These are phyloP conservation scores for Dascillus cervinus DNA, from an alignment of 2,888 invertebrate species.

Conservation along the genomic window DNA sequence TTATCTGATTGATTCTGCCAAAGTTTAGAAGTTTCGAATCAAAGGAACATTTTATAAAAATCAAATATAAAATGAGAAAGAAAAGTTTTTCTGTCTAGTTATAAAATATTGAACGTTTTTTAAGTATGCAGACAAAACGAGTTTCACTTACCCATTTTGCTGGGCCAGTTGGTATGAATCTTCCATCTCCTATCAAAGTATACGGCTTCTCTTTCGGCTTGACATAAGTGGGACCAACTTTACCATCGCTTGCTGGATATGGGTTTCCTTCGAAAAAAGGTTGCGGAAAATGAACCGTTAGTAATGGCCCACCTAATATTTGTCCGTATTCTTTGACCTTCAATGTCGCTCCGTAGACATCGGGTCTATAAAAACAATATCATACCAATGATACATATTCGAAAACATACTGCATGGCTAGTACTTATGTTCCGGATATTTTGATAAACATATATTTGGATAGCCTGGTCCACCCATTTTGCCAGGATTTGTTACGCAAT, in stretches of 20 bases:
- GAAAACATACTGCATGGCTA: constrained; percentile 4
- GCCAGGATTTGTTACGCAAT: constrained; percentile 35
- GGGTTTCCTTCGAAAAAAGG: constrained; percentile 41
- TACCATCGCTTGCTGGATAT: constrained; percentile 28
- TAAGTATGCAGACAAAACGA: no score
- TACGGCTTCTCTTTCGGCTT: constrained; percentile 9
- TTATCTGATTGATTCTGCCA: no score
- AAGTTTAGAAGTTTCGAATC: no score
- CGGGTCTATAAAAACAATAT: constrained; percentile 20
- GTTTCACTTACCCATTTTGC: constrained; percentile 32
- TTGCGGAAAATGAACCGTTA: constrained; percentile 26
- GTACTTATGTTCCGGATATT: constrained; percentile 41
- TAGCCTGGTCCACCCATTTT: constrained; percentile 49
- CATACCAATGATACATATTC: constrained; percentile 3
- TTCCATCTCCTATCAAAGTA: constrained; percentile 15
- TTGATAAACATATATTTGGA: constrained; percentile 43
- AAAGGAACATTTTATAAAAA: no score
- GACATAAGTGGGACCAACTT: constrained; percentile 25
- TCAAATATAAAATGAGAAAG: no score
- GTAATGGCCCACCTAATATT: constrained; percentile 27
- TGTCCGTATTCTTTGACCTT: constrained; percentile 27
- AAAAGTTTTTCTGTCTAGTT: no score
- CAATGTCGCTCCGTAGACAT: constrained; percentile 25
- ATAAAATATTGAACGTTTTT: no score
- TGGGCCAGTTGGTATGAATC: constrained; percentile 33